Conservation (phyloP, 2,113 vertebrate genomes). For the Coracopsis vasa region DNA sequence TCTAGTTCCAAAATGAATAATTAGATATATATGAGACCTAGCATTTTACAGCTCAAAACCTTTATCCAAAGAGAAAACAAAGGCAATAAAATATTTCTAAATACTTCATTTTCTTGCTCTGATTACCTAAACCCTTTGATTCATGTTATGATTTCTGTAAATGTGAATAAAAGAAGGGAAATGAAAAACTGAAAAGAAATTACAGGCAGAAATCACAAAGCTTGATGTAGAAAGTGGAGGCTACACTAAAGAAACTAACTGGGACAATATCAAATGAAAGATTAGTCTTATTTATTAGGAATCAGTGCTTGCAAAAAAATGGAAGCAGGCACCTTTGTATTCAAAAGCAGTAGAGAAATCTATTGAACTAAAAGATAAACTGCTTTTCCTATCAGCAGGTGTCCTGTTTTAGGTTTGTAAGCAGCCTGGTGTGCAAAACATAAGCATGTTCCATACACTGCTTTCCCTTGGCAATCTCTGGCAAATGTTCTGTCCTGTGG, state of each 20-base stretch:
- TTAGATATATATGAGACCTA: background rate
- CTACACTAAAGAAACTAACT: background rate
- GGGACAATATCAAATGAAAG: background rate
- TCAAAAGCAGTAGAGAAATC: background rate
- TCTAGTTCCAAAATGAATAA: background rate
- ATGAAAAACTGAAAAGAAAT: background rate
- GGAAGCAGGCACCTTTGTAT: background rate
- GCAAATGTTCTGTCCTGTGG: background rate
- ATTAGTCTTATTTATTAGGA: background rate
- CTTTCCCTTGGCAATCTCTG: background rate
- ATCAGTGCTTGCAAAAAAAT: background rate
- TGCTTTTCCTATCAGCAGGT: background rate
- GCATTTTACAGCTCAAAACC: background rate
- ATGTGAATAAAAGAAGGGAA: background rate
- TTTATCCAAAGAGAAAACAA: background rate
- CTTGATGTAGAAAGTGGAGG: background rate
- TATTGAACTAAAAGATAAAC: background rate
- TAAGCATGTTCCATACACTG: background rate
- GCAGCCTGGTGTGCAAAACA: background rate
- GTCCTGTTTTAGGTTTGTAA: background rate
- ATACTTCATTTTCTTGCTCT: background rate
- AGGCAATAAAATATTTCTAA: background rate
- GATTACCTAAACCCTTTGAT: background rate
- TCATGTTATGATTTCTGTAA: background rate
- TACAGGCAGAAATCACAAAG: background rate